phyloP scores from a whole-genome alignment of 2,113 vertebrate genomes.

The Chionomys nivalis region DNA sequence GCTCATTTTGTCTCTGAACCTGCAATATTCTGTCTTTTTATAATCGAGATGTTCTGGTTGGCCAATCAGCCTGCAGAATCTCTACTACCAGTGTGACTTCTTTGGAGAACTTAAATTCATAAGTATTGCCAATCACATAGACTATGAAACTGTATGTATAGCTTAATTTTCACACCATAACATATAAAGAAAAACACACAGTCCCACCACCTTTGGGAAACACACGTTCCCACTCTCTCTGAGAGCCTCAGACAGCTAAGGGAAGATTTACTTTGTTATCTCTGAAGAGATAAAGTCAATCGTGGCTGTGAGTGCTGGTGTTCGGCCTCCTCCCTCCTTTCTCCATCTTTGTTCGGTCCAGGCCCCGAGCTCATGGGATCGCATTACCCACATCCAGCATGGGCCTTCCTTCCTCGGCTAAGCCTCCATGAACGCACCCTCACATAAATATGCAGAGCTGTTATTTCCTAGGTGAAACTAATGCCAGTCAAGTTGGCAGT shows the following conservation, averaged over 20 bases:
- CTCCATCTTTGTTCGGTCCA: neutral
- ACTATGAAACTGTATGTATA: neutral
- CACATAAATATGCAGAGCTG: fast-evolving
- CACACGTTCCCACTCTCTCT: neutral
- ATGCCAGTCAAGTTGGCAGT: neutral
- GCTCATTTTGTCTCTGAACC: neutral
- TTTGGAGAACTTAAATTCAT: neutral
- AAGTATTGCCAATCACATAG: neutral
- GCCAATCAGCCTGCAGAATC: neutral
- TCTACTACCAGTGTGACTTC: neutral
- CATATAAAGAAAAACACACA: neutral
- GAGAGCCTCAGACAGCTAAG: neutral
- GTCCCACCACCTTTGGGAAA: neutral
- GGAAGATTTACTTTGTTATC: neutral
- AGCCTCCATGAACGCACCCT: neutral
- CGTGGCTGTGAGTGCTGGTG: neutral
- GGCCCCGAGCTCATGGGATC: neutral
- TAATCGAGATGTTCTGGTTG: neutral
- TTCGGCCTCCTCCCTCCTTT: neutral
- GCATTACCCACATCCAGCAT: neutral
- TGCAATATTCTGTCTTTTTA: neutral
- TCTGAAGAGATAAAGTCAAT: neutral
- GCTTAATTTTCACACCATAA: neutral
- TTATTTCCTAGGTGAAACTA: neutral
- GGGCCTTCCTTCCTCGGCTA: neutral